phyloP scores from a whole-genome alignment of 2,888 invertebrate species.

The Syrphus vitripennis region DNA sequence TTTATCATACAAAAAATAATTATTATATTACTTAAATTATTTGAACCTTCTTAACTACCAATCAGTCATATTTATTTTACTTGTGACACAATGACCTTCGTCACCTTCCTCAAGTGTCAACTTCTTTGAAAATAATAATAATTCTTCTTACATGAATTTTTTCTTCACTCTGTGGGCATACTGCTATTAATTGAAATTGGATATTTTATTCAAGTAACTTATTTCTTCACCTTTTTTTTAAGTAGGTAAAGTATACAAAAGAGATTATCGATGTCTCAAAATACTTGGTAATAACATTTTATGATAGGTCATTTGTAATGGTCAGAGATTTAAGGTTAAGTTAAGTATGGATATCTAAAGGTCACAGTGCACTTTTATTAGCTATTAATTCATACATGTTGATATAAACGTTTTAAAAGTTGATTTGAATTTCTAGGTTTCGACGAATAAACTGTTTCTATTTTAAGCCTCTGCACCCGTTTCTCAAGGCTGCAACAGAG shows the following conservation, averaged over 20 bases:
- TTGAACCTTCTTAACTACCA: background rate
- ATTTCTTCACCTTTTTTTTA: background rate
- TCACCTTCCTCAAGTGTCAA: background rate
- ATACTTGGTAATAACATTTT: conserved; percentile 45
- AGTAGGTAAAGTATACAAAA: background rate
- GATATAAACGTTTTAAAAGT: too few relatives aligned
- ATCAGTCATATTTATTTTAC: background rate
- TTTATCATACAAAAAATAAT: background rate
- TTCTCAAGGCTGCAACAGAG: too few relatives aligned
- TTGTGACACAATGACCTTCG: background rate
- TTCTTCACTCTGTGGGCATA: background rate
- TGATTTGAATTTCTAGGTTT: too few relatives aligned
- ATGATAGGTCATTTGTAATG: conserved; percentile 51
- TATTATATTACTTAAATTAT: background rate
- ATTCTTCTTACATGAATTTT: background rate
- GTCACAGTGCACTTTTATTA: too few relatives aligned
- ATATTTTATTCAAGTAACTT: conserved; percentile 8
- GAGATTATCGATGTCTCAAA: conserved; percentile 23
- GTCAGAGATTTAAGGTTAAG: background rate
- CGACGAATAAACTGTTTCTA: too few relatives aligned
- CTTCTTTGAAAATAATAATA: background rate
- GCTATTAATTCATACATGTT: too few relatives aligned
- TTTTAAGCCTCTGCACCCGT: too few relatives aligned
- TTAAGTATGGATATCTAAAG: too few relatives aligned
- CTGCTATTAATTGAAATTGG: conserved; percentile 15